A percentile compares a stretch with the other conserved stretches of the same genome.
These are phyloP conservation scores for Tyrannus savana DNA, from an alignment of 2,113 vertebrate genomes.

Conservation along the genomic window DNA sequence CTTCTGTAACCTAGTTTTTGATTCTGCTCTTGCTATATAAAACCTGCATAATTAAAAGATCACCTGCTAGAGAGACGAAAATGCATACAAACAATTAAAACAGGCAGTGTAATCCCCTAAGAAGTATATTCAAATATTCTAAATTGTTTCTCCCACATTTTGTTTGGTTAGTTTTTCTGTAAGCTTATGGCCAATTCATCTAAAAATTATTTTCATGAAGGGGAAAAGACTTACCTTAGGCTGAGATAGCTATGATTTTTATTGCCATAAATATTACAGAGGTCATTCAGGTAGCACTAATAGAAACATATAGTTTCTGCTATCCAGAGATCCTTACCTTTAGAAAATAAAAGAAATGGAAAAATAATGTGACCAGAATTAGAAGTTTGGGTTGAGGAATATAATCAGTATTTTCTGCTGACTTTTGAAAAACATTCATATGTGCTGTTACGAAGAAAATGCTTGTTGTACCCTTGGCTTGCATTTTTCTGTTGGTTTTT, in stretches of 20 bases:
- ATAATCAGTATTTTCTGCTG: neutral
- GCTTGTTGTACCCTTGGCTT: neutral
- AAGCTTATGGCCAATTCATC: neutral
- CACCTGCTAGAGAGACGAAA: neutral
- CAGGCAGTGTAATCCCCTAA: neutral
- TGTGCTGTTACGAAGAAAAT: neutral
- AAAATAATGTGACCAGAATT: neutral
- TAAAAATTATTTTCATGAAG: neutral
- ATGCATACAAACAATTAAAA: neutral
- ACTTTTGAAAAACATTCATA: neutral
- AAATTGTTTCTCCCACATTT: neutral
- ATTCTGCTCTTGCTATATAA: neutral
- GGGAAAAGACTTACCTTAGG: neutral
- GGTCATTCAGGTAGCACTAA: neutral
- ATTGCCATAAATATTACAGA: neutral
- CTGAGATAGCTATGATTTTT: neutral
- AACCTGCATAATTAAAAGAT: neutral
- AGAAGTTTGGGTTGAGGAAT: neutral
- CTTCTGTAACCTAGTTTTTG: neutral
- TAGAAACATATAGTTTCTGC: neutral
- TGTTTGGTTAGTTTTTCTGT: neutral
- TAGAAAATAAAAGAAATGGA: neutral
- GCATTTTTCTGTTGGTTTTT: neutral
- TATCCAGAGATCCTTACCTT: neutral
- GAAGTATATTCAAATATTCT: neutral